phyloP scores from a whole-genome alignment of 1,140 invertebrate genomes.

The Aplysia californica region DNA sequence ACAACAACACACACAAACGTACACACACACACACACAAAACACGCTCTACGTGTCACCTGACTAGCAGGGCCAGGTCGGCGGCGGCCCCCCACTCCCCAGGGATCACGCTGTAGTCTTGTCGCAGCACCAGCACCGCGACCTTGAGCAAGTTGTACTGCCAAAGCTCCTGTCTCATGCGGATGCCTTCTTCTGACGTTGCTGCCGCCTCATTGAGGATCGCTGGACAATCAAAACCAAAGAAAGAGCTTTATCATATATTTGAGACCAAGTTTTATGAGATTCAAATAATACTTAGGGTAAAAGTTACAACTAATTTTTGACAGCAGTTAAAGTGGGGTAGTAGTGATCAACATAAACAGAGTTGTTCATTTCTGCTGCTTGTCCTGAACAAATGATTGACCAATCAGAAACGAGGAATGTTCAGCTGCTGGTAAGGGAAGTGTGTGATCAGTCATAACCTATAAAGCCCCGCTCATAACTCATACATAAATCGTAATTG shows the following conservation, averaged over 20 bases:
- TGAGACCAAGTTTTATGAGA: neutral
- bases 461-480: too few relatives aligned
- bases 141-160: constrained; percentile 60
- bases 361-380: too few relatives aligned
- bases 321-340: neutral
- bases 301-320: neutral
- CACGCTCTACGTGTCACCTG: constrained; percentile 50
- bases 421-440: too few relatives aligned
- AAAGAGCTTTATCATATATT: neutral
- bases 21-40: too few relatives aligned
- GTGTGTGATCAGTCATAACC: too few relatives aligned
- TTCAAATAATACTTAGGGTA: neutral
- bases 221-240: constrained; percentile 34
- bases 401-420: neutral
- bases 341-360: too few relatives aligned
- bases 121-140: constrained; percentile 59
- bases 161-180: constrained; percentile 49
- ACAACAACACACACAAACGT: too few relatives aligned
- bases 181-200: constrained; percentile 43
- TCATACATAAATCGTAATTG: too few relatives aligned
- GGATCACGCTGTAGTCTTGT: constrained; percentile 58
- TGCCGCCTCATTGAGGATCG: constrained; percentile 47
- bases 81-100: constrained; percentile 61
- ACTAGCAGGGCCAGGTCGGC: constrained; percentile 51
- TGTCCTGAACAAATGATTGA: neutral